Percentiles rank a stretch among this genome's conserved stretches.
phyloP scores from a whole-genome alignment of 2,888 invertebrate species.

The Chesias legatella region DNA sequence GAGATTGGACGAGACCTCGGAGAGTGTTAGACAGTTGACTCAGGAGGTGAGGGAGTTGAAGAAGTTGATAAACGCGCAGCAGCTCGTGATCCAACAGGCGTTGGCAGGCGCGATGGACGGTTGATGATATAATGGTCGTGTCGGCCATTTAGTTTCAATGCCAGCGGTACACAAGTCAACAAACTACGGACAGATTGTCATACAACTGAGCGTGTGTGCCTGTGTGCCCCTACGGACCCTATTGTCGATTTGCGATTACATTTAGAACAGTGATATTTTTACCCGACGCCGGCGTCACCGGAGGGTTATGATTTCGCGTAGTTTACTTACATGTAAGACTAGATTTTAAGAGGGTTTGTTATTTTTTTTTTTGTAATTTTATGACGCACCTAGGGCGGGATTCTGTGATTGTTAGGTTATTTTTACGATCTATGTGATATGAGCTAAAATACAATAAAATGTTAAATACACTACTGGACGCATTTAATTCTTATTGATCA shows the following conservation, averaged over 20 bases:
- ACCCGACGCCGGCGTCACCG: constrained; percentile 26
- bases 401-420: constrained; percentile 51
- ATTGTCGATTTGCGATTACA: constrained; percentile 58
- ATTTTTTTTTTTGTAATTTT: constrained; percentile 12
- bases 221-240: constrained; percentile 45
- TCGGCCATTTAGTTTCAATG: constrained; percentile 72
- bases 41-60: constrained; percentile 86
- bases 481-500: no score
- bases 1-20: constrained; percentile 84
- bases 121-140: constrained; percentile 70
- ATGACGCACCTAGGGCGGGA: constrained; percentile 40
- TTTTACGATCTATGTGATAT: constrained; percentile 38
- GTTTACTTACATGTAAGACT: constrained; percentile 2
- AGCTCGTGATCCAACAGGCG: constrained; percentile 74
- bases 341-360: not conserved
- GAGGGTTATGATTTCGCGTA: constrained; percentile 11
- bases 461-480: constrained; percentile 9
- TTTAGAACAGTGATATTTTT: constrained; percentile 58
- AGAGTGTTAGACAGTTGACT: constrained; percentile 83
- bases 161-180: constrained; percentile 73
- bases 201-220: constrained; percentile 19
- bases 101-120: constrained; percentile 68
- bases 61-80: constrained; percentile 74
- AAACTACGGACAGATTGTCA: constrained; percentile 60
- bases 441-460: constrained; percentile 45